phyloP scores from a whole-genome alignment of 2,797 vertebrate species.

The Tokudaia tokunoshimensis region DNA sequence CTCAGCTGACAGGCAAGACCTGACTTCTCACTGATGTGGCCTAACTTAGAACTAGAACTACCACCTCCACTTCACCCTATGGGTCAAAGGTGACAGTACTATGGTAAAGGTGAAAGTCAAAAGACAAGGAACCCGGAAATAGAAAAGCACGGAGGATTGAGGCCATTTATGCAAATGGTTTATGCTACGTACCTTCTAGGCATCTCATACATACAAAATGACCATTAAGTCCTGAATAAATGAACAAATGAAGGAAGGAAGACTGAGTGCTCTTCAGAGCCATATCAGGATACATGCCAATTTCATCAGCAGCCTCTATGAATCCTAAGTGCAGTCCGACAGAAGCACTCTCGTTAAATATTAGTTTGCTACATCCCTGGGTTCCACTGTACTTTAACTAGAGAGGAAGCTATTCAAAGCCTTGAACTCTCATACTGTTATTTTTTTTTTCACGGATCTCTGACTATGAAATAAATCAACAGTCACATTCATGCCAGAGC shows the following conservation, averaged over 20 bases:
- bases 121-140: neutral
- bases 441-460: slow-evolving; percentile 72
- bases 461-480: slow-evolving; percentile 77
- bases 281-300: neutral
- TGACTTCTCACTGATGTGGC: neutral
- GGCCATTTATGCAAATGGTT: neutral
- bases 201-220: neutral
- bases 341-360: slow-evolving; percentile 18
- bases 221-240: neutral
- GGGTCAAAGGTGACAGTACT: neutral
- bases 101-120: neutral
- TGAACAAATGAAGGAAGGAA: neutral
- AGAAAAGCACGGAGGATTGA: neutral
- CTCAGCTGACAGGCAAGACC: neutral
- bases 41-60: neutral
- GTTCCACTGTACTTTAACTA: slow-evolving; percentile 6
- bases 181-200: neutral
- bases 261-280: neutral
- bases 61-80: neutral
- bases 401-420: slow-evolving; percentile 63
- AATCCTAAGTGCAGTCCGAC: neutral
- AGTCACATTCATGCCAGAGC: slow-evolving; percentile 62
- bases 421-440: neutral
- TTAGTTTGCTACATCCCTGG: slow-evolving; percentile 35
- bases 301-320: slow-evolving; percentile 27